Percentiles rank a stretch among this genome's conserved stretches.
Evolutionary conservation across 53 echinoderm and acorn worm species (phyloP).

Genomic region (Temnopleurus reevesii): DNA sequence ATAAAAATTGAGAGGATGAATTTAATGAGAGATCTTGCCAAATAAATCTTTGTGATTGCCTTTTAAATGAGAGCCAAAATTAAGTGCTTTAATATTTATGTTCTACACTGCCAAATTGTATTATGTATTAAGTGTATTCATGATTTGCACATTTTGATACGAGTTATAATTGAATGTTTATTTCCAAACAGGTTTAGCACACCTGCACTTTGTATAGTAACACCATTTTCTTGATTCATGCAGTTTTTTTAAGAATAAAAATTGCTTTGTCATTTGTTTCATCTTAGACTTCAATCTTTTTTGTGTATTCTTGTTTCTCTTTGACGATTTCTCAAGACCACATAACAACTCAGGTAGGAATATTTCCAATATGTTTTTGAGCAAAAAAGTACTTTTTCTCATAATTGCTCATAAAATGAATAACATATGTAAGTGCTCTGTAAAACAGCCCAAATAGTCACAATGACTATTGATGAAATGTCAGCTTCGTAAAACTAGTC

Average conservation of each 20-base stretch:
- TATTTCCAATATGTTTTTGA: no score
- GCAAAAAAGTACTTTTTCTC: no score
- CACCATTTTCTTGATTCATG: not conserved
- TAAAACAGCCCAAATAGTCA: no score
- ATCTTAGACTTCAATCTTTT: not conserved
- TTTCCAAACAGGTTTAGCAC: not conserved
- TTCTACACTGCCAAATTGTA: not conserved
- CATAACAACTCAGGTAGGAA: no score
- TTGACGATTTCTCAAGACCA: no score
- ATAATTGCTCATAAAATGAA: no score
- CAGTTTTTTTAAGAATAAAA: not conserved
- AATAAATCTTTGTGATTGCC: not conserved
- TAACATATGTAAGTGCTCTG: no score
- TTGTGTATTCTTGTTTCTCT: not conserved
- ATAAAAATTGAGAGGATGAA: no score
- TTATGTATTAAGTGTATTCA: not conserved
- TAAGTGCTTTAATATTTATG: not conserved
- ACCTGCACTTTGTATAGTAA: not conserved
- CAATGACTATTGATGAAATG: no score
- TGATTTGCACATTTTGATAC: not conserved
- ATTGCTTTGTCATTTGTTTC: slow-evolving; percentile 2
- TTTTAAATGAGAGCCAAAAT: not conserved
- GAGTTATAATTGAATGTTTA: not conserved
- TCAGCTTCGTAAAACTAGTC: no score
- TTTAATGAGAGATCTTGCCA: slow-evolving; percentile 1